Conservation (phyloP, 1,140 invertebrate genomes). For the Carposina sasakii region DNA sequence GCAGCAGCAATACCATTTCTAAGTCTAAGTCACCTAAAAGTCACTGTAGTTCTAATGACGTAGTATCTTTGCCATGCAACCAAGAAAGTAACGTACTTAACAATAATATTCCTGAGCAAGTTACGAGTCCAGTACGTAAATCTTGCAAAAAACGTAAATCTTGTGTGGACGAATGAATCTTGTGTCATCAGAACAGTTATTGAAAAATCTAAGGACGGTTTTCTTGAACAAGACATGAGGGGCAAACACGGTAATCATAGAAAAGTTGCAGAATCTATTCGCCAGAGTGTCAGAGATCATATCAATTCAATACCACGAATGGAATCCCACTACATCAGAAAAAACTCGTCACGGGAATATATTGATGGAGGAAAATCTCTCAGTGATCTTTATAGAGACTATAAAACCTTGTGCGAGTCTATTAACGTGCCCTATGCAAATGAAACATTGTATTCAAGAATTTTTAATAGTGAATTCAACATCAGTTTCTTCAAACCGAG, state of each 20-base stretch:
- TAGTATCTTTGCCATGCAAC: no score
- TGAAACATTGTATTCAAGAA: background rate
- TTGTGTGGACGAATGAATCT: no score
- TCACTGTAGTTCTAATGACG: no score
- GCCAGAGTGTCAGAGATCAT: background rate
- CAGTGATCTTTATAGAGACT: background rate
- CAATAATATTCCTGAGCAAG: no score
- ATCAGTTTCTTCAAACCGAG: background rate
- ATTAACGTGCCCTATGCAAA: background rate
- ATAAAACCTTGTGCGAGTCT: background rate
- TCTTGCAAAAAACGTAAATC: no score
- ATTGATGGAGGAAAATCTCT: background rate
- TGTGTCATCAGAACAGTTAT: background rate
- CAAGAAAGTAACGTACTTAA: no score
- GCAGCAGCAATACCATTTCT: no score
- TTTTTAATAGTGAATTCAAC: background rate
- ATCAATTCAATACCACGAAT: background rate
- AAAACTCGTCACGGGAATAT: background rate
- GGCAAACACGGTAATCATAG: background rate
- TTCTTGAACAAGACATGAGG: background rate
- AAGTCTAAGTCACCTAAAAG: no score
- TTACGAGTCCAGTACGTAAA: no score
- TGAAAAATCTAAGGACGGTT: background rate
- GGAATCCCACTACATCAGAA: background rate
- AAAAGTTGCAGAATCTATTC: background rate